Base-by-base conservation (phyloP, 1,140 invertebrate species). In the Wiebesia pumilae region DNA sequence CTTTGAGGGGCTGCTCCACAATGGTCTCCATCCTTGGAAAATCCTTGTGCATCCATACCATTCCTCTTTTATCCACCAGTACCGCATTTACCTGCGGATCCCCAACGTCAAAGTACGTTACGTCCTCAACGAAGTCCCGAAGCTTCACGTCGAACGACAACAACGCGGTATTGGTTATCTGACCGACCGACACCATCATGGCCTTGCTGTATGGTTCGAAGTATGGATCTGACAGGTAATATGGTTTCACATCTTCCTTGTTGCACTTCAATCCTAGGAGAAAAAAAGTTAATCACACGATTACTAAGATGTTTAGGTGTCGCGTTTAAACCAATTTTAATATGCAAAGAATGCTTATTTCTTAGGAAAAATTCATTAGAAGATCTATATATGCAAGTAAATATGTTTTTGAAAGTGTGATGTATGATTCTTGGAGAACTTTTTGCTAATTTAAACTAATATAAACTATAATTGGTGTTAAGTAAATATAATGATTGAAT, bases 1-100 rank as follows among this genome's bases (percentile, higher is more conserved):
- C 93, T 87, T 93, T 93, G 0, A 93, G 87, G 0, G 92, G 89
- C 69, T 93, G 93, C 79, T 94, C 93, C 3, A 89, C 69, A 58
- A 93, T 90, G 0, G 88, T 91, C 87, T 94, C 93, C 82, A 91
- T 89, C 77, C 93, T 85, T 1, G 93, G 93, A 87, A 94, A 93
- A 86, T 92, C 89, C 82, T 93, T 93, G 75, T 93, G 92, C 90
- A 93, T 93, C 93, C 93, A 93, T 30, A 94, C 90, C 30, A 92
- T 87, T 62, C 91, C 92, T 73, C 92, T 92, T 81, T 89, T 93
- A 38, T 94, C 93, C 58, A 94, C 92, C 0, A 94, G 75, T 85
- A 93, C 83, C 12, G 90, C 91, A 67, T 93, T 88, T 38, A 88
- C 84, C n/a, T 90, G 88, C 35, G 90, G 89, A 16, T 88, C 84